Conservation (phyloP, 2,113 vertebrate genomes). For the Ceyx margarethae region DNA sequence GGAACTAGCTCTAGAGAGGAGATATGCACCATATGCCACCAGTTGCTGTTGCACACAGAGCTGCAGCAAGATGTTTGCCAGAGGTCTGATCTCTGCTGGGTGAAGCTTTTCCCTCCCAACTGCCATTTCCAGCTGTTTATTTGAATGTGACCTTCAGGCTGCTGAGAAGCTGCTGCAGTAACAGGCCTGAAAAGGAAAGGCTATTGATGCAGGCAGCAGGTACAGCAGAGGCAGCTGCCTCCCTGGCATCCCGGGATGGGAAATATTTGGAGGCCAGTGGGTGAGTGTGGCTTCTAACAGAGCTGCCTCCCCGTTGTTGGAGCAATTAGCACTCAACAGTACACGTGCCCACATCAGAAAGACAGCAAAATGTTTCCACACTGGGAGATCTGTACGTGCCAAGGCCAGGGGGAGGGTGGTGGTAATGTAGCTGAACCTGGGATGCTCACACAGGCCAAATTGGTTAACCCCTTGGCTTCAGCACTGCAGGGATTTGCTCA, state of each 20-base stretch:
- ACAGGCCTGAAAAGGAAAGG: background rate
- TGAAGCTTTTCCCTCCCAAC: background rate
- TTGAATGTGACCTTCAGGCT: conserved; percentile 7
- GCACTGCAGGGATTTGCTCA: background rate
- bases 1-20: conserved; percentile 13
- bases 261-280: background rate
- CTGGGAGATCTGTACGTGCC: background rate
- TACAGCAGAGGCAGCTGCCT: background rate
- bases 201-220: background rate
- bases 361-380: background rate
- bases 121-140: conserved; percentile 36
- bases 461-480: background rate
- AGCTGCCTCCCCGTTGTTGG: background rate
- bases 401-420: background rate
- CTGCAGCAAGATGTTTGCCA: conserved; percentile 18
- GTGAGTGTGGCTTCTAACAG: background rate
- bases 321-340: background rate
- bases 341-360: background rate
- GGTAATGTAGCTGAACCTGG: background rate
- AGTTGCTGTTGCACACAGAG: background rate
- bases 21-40: conserved; percentile 25
- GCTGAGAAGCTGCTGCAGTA: conserved; percentile 38
- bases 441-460: background rate
- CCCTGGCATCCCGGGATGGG: background rate
- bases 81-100: conserved; percentile 14